Percentiles rank a stretch among this genome's conserved stretches.
Evolutionary conservation across 2,113 vertebrate genomes (phyloP).

Genomic region (Cynoglossus semilaevis): DNA sequence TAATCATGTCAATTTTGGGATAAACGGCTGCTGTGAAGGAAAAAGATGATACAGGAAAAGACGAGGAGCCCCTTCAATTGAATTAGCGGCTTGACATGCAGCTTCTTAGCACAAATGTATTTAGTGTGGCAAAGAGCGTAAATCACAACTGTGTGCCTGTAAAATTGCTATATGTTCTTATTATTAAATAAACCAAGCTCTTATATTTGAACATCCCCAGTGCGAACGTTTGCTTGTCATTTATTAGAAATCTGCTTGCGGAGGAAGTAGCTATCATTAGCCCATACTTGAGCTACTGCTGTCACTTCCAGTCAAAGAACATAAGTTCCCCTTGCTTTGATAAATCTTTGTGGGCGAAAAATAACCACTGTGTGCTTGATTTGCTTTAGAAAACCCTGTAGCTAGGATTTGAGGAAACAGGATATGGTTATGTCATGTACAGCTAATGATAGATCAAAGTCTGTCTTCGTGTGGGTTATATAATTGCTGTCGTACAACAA

Average conservation of each 20-base stretch:
- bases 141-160: not conserved
- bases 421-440: constrained; percentile 8
- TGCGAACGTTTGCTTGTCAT: too few relatives aligned
- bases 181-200: too few relatives aligned
- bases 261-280: constrained; percentile 25
- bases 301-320: not conserved
- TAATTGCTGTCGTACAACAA: too few relatives aligned
- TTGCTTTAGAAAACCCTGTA: too few relatives aligned
- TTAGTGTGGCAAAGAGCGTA: not conserved
- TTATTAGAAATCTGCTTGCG: too few relatives aligned
- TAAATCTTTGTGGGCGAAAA: not conserved
- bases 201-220: too few relatives aligned
- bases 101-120: constrained; percentile 25
- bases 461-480: constrained; percentile 2
- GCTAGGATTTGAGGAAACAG: constrained; percentile 10
- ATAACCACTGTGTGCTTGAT: too few relatives aligned
- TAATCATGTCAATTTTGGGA: not conserved
- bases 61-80: constrained; percentile 31
- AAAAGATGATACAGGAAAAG: not conserved
- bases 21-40: not conserved
- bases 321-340: not conserved
- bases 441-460: constrained; percentile 33
- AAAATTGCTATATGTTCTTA: too few relatives aligned
- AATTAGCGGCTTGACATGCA: constrained; percentile 53
- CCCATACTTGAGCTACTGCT: constrained; percentile 22